These are phyloP conservation scores for Phrynocephalus versicolor DNA, from an alignment of 2,113 vertebrate species.

Conservation along the genomic window DNA sequence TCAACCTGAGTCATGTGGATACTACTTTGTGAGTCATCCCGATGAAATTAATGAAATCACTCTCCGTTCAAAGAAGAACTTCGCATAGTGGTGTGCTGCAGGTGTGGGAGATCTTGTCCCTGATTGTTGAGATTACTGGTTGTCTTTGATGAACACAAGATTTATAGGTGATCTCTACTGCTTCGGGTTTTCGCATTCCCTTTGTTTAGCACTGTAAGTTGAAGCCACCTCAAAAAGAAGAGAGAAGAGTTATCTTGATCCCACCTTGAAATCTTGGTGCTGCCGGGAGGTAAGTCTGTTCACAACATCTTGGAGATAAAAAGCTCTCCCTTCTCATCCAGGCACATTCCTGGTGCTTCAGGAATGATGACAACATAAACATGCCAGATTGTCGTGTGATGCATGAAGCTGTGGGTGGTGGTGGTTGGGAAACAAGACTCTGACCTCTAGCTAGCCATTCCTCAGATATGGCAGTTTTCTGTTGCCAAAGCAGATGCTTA, in stretches of 20 bases:
- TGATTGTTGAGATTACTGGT: constrained; percentile 7
- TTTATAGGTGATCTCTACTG: not conserved
- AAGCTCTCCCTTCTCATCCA: not conserved
- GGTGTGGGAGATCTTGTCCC: not conserved
- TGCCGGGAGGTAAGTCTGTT: not conserved
- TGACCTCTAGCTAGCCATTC: too few relatives aligned
- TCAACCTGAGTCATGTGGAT: not conserved
- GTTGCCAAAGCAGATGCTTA: too few relatives aligned
- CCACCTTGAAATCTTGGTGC: not conserved
- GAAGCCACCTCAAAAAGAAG: not conserved
- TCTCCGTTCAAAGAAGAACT: constrained; percentile 4
- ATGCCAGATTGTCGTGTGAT: not conserved
- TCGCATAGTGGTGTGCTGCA: not conserved
- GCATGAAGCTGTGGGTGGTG: too few relatives aligned
- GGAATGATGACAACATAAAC: not conserved
- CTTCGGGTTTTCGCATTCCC: not conserved
- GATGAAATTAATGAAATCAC: constrained; percentile 22
- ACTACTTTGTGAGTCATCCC: not conserved
- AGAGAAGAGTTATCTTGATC: not conserved
- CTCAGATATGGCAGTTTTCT: too few relatives aligned
- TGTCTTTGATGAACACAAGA: not conserved
- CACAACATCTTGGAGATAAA: not conserved
- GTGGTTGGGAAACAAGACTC: too few relatives aligned
- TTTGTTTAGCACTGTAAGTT: not conserved
- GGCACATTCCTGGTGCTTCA: not conserved